Evolutionary conservation across 1,140 invertebrate genomes (phyloP), one percentile per base, ranked within the genome.

Genomic region (Scaptomyza hsui): DNA sequence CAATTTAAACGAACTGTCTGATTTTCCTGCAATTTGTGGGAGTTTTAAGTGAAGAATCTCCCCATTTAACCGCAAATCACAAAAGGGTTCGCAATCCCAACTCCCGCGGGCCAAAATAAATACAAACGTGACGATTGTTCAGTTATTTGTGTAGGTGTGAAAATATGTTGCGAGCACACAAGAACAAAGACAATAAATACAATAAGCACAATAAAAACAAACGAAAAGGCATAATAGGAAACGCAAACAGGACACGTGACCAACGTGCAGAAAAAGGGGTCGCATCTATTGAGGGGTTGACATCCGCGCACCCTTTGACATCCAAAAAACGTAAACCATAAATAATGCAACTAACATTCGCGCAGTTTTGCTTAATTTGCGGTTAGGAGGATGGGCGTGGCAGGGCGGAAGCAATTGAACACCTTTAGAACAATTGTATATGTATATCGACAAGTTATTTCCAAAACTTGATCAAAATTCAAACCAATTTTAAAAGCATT

Each of bases 61-160:
- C 44, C 61, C 67, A 82, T 83, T 82, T 78, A 82, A 67, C 77
- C 65, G 24, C 56, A 64, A 60, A 71, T 72, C 61, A 24, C 49
- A 75, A 41, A 82, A 52, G 75, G 69, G 57, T 57, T 37, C 13
- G 26, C 4, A 16, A 47, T 37, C 13, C 9, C 47, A 73, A 71
- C 26, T 78, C 80, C 80, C 80, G 41, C 16, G 63, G 80, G 80
- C 80, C 53, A 56, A 61, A 67, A 57, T 62, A 65, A 83, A 65
- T 49, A 26, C 15, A 72, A 52, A 76, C 73, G 81, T 86, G 77
- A 60, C 82, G 71, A 86, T 81, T 80, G 68, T 76, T 74, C 41
- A 24, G 77, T 61, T 90, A 83, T 90, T 89, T 89, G 75, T 74
- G 74, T 89, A 89, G 89, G 89, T 90, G 89, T 89, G 55, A 89